Conservation (phyloP, 1,140 invertebrate species). For the Aphis gossypii region DNA sequence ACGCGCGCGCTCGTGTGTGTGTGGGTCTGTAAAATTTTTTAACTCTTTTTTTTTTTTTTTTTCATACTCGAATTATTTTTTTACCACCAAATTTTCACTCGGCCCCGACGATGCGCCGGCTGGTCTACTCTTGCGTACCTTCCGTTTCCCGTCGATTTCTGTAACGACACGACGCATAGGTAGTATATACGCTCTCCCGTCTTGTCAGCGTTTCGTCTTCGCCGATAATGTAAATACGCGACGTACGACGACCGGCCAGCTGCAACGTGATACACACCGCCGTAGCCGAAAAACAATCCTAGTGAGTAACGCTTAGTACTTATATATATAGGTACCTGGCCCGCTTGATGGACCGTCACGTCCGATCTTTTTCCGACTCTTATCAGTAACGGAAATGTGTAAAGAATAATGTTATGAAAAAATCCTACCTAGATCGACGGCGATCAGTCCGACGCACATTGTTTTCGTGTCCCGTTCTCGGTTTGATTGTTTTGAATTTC, state of each 20-base stretch:
- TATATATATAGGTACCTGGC: neutral
- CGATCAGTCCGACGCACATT: too few relatives aligned
- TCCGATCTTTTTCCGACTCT: neutral
- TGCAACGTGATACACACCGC: neutral
- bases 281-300: neutral
- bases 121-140: neutral
- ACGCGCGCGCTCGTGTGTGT: neutral
- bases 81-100: neutral
- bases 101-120: neutral
- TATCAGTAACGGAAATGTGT: neutral
- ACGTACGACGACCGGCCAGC: neutral
- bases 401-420: neutral
- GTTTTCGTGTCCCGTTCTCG: neutral
- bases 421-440: neutral
- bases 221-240: neutral
- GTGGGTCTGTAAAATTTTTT: neutral
- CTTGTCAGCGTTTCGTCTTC: neutral
- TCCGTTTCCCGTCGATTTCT: neutral
- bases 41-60: neutral
- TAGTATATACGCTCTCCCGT: neutral
- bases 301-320: neutral
- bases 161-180: neutral
- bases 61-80: neutral
- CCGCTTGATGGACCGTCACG: neutral
- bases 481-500: neutral